phyloP scores from a whole-genome alignment of 2,113 vertebrate species.

The Nannospalax galili region DNA sequence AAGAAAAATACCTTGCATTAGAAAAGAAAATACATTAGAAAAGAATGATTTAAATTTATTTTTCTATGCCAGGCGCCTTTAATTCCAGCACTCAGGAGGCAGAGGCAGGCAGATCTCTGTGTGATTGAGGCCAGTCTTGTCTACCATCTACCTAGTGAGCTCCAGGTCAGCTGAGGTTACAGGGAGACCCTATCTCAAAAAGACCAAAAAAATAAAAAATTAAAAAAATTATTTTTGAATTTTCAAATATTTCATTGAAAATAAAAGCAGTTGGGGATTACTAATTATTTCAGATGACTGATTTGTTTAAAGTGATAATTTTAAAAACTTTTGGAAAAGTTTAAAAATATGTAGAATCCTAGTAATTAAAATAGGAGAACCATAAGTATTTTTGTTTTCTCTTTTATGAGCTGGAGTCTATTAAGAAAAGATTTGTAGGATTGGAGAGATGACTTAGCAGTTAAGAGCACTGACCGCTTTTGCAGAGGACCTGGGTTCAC shows the following conservation, averaged over 20 bases:
- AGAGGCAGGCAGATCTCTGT: too few relatives aligned
- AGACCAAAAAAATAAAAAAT: too few relatives aligned
- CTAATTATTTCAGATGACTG: not conserved
- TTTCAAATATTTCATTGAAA: slow-evolving; percentile 48
- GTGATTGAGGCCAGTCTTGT: too few relatives aligned
- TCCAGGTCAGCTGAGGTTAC: too few relatives aligned
- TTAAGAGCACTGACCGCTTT: too few relatives aligned
- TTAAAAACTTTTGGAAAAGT: slow-evolving; percentile 40
- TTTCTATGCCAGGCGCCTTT: too few relatives aligned
- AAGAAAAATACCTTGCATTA: slow-evolving; percentile 13
- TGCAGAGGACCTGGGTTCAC: too few relatives aligned
- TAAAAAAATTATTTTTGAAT: too few relatives aligned
- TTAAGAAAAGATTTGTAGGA: not conserved
- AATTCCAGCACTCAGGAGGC: too few relatives aligned
- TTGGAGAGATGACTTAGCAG: too few relatives aligned
- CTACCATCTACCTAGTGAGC: too few relatives aligned
- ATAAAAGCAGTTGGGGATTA: not conserved
- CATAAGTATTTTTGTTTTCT: not conserved
- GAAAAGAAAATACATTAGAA: slow-evolving; percentile 24
- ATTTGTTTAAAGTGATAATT: slow-evolving; percentile 64
- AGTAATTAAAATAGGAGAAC: slow-evolving; percentile 32
- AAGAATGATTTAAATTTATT: slow-evolving; percentile 26
- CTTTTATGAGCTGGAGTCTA: not conserved
- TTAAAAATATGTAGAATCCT: slow-evolving; percentile 33
- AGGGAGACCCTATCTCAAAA: too few relatives aligned